phyloP scores from a whole-genome alignment of 2,888 invertebrate genomes.

The Drosophila koepferae region DNA sequence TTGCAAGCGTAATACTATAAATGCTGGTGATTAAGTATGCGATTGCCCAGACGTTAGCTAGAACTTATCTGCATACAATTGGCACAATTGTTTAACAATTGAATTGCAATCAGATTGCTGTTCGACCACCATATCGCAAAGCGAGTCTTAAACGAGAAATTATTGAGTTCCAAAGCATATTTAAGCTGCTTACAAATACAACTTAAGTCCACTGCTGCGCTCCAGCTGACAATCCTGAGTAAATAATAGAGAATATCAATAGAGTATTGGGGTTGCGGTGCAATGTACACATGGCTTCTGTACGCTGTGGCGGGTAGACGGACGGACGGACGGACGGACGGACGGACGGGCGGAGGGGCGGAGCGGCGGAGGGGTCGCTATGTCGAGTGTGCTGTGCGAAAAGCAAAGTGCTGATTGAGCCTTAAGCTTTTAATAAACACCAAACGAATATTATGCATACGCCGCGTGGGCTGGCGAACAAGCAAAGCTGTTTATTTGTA shows the following conservation, averaged over 20 bases:
- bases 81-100: background rate
- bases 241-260: background rate
- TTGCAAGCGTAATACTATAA: background rate
- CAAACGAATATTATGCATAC: constrained; percentile 49
- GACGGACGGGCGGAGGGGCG: no score
- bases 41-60: background rate
- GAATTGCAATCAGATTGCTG: background rate
- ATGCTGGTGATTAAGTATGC: background rate
- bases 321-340: background rate
- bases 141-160: background rate
- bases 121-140: background rate
- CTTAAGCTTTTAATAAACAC: constrained; percentile 59
- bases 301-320: background rate
- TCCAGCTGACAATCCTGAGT: background rate
- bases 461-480: constrained; percentile 28
- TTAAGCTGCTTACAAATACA: background rate
- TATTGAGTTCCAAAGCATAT: background rate
- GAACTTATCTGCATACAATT: background rate
- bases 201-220: background rate
- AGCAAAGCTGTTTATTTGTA: constrained; percentile 31
- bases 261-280: constrained; percentile 18
- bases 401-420: constrained; percentile 42
- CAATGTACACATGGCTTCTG: background rate
- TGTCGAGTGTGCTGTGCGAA: constrained; percentile 4
- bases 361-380: no score